Percentiles rank a stretch among this genome's conserved stretches.
Conservation (phyloP, 2,113 vertebrate species). For the Cephalopholis sonnerati region DNA sequence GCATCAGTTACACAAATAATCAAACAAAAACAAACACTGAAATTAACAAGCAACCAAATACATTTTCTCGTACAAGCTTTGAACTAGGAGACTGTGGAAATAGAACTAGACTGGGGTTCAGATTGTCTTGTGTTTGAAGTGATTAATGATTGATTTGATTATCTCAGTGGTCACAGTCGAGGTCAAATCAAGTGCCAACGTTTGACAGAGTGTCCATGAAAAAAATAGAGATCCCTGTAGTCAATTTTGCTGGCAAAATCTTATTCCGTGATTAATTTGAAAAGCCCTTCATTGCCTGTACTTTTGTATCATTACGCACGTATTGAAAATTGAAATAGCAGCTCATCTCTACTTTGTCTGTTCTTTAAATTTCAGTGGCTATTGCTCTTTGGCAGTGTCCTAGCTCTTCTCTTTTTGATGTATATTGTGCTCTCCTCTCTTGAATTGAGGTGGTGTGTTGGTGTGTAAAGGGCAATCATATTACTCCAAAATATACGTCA, state of each 20-base stretch:
- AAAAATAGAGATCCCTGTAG: constrained; percentile 59
- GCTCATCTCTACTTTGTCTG: constrained; percentile 33
- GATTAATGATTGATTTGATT: constrained; percentile 54
- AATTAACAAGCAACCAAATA: constrained; percentile 43
- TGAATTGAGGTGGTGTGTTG: constrained; percentile 73
- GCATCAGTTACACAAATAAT: constrained; percentile 40
- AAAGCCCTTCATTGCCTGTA: constrained; percentile 26
- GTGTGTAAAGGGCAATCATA: constrained; percentile 71
- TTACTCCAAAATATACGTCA: constrained; percentile 46
- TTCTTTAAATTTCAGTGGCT: constrained; percentile 51
- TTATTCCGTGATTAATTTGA: constrained; percentile 10
- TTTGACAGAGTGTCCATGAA: constrained; percentile 21
- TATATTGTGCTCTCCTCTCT: constrained; percentile 54
- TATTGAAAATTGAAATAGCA: constrained; percentile 53
- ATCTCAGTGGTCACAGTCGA: constrained; percentile 77
- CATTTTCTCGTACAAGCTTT: constrained; percentile 23
- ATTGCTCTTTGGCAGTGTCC: constrained; percentile 79
- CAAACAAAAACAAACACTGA: constrained; percentile 9
- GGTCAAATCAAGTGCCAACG: constrained; percentile 67
- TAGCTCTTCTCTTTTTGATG: constrained; percentile 60
- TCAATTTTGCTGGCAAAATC: constrained; percentile 46
- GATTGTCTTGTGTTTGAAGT: constrained; percentile 69
- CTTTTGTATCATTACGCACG: constrained; percentile 22
- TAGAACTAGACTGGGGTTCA: constrained; percentile 35
- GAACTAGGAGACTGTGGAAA: constrained; percentile 37